These are phyloP conservation scores for Tylochromis polylepis DNA, from an alignment of 2,113 vertebrate genomes.

Conservation along the genomic window DNA sequence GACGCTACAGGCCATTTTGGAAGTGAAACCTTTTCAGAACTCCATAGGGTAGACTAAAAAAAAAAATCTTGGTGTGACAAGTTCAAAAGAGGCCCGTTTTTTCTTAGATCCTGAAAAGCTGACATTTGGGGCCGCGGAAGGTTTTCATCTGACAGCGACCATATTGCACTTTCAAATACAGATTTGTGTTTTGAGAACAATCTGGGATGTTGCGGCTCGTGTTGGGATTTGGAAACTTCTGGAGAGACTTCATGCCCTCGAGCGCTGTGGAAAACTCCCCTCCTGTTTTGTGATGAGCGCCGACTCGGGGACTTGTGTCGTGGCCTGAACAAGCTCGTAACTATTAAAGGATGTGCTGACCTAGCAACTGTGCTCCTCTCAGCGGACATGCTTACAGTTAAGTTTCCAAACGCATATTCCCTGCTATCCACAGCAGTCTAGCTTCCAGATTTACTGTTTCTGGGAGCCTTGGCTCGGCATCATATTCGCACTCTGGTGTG, in stretches of 20 bases:
- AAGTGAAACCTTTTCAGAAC: background rate
- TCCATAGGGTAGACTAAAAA: background rate
- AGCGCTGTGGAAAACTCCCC: background rate
- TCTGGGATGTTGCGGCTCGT: background rate
- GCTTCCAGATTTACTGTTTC: constrained; percentile 42
- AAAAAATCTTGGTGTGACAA: background rate
- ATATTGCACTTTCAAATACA: background rate
- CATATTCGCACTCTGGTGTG: constrained; percentile 38
- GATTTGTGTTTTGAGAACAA: constrained; percentile 4
- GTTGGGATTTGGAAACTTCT: constrained; percentile 12
- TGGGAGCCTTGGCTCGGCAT: constrained; percentile 26
- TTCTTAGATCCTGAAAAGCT: background rate
- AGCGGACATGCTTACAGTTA: constrained; percentile 29
- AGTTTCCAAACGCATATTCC: constrained; percentile 8
- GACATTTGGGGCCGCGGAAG: background rate
- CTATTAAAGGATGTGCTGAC: constrained; percentile 62
- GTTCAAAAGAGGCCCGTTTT: background rate
- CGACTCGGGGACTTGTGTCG: background rate
- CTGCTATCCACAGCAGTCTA: background rate
- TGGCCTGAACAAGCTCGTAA: constrained; percentile 35
- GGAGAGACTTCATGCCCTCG: background rate
- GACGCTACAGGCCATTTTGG: background rate
- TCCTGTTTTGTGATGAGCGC: background rate
- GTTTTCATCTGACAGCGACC: background rate
- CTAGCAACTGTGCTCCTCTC: constrained; percentile 51